phyloP scores from a whole-genome alignment of 2,888 invertebrate genomes.

The Tyria jacobaeae region DNA sequence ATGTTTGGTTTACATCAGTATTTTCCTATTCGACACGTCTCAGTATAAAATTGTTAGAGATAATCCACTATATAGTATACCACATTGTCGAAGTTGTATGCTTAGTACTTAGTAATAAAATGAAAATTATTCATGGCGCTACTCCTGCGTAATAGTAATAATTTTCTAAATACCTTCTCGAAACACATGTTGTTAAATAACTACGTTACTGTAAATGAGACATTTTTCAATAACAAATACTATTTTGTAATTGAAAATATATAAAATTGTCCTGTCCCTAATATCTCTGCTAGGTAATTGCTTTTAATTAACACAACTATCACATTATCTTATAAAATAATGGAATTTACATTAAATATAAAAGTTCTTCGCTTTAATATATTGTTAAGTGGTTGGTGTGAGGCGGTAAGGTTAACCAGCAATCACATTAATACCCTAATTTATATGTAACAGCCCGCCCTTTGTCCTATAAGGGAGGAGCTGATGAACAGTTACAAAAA shows the following conservation, averaged over 20 bases:
- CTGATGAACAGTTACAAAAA: conserved; percentile 48
- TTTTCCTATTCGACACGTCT: no score
- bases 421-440: conserved; percentile 71
- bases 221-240: background rate
- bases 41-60: no score
- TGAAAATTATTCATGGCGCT: no score
- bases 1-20: no score
- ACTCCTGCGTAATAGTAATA: no score
- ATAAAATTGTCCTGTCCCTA: background rate
- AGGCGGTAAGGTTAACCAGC: conserved; percentile 55
- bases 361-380: conserved; percentile 61
- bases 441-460: conserved; percentile 68
- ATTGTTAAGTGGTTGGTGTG: conserved; percentile 59
- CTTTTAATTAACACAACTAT: background rate
- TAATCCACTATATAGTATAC: no score
- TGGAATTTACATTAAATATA: background rate
- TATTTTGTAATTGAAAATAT: background rate
- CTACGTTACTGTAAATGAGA: background rate
- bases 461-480: conserved; percentile 65
- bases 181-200: background rate
- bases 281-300: background rate
- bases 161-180: background rate
- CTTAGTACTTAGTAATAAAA: background rate
- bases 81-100: no score
- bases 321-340: background rate